Conservation (phyloP, 1,140 invertebrate species). For the Galleria mellonella region DNA sequence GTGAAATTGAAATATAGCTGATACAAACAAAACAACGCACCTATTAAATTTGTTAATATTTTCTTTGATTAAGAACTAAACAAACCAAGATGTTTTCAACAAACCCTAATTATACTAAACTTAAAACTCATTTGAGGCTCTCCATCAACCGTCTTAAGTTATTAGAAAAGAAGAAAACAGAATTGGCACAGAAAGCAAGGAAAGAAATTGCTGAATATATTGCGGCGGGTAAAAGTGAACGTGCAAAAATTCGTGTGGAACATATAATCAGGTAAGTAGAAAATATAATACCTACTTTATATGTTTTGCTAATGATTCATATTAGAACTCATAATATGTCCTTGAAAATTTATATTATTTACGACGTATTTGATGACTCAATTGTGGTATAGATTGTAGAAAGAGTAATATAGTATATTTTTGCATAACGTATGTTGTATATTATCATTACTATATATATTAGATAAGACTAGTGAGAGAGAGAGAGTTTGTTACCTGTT, state of each 20-base stretch:
- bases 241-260: constrained; percentile 97
- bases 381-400: no score
- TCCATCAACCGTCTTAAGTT: constrained; percentile 95
- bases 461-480: no score
- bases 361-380: no score
- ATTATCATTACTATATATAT: no score
- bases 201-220: constrained; percentile 99
- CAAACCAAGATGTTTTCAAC: constrained; percentile 86
- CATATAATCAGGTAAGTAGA: constrained; percentile 88
- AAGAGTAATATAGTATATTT: no score
- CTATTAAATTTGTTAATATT: constrained; percentile 13
- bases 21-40: constrained; percentile 16
- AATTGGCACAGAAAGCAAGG: constrained; percentile 95
- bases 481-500: no score
- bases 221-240: constrained; percentile 90
- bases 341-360: no score
- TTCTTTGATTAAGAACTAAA: constrained; percentile 6
- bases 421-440: no score
- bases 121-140: constrained; percentile 96
- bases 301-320: no score
- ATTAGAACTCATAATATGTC: no score
- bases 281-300: no score
- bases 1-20: constrained; percentile 1
- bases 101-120: constrained; percentile 92
- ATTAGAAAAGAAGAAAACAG: constrained; percentile 98